phyloP scores from a whole-genome alignment of 2,113 vertebrate species.

The Paramormyrops kingsleyae region DNA sequence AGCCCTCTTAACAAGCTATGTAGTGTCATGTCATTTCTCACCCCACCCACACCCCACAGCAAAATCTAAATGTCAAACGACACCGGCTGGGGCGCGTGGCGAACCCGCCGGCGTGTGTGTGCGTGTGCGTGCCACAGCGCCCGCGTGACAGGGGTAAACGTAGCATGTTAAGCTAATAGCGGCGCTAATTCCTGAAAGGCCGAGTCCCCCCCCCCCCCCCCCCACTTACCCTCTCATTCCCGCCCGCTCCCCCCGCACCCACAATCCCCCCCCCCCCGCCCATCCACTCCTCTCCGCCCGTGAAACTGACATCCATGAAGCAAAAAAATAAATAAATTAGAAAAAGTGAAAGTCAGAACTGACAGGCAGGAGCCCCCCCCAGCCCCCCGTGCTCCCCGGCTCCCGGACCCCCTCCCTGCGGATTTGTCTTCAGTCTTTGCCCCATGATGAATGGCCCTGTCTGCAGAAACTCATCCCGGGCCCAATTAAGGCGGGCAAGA shows the following conservation, averaged over 20 bases:
- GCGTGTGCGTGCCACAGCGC: conserved; percentile 29
- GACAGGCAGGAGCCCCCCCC: no score
- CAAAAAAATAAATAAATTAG: no score
- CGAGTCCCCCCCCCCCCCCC: conserved; percentile 50
- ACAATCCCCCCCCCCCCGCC: conserved; percentile 56
- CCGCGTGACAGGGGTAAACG: conserved; percentile 89
- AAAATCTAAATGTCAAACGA: conserved; percentile 83
- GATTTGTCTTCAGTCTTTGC: conserved; percentile 89
- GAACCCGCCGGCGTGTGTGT: background rate
- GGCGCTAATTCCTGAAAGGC: conserved; percentile 92
- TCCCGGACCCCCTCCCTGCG: conserved; percentile 73
- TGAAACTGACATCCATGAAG: no score
- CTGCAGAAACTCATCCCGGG: conserved; percentile 96
- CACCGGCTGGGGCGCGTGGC: background rate
- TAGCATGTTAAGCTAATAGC: conserved; percentile 98
- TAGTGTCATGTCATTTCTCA: conserved; percentile 9
- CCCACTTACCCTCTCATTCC: conserved; percentile 29
- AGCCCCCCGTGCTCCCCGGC: conserved; percentile 61
- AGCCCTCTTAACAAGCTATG: background rate
- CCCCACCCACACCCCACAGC: conserved; percentile 35
- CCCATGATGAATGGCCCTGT: conserved; percentile 99
- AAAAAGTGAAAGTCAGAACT: no score
- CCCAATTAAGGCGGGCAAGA: conserved; percentile 95
- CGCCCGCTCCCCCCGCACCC: conserved; percentile 53
- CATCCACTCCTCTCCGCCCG: conserved; percentile 34